phyloP scores from a whole-genome alignment of 2,113 vertebrate genomes.

The Nettapus auritus region DNA sequence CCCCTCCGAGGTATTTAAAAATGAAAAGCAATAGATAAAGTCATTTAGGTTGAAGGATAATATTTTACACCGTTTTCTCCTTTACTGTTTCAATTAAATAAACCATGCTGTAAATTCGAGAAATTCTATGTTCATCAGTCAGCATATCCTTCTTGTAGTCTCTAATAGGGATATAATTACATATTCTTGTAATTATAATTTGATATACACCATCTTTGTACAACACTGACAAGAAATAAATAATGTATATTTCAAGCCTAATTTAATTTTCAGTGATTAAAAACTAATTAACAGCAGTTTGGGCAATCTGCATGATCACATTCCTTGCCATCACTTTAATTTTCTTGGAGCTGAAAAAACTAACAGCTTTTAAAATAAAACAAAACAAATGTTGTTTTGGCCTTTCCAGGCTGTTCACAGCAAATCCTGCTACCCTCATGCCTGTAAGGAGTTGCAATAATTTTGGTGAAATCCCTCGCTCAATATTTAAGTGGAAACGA shows the following conservation, averaged over 20 bases:
- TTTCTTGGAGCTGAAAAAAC: slow-evolving; percentile 57
- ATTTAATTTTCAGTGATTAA: slow-evolving; percentile 61
- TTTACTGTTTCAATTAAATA: background rate
- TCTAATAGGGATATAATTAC: background rate
- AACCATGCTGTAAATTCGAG: background rate
- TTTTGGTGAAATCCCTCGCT: background rate
- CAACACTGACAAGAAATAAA: slow-evolving; percentile 17
- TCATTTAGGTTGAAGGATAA: background rate
- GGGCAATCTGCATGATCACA: slow-evolving; percentile 45
- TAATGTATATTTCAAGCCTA: slow-evolving; percentile 41
- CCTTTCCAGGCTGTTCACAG: background rate
- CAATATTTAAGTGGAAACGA: background rate
- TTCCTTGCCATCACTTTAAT: slow-evolving; percentile 53
- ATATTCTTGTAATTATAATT: slow-evolving; percentile 10
- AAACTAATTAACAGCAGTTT: slow-evolving; percentile 60
- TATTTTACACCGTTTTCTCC: background rate
- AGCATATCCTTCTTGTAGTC: background rate
- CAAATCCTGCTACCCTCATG: background rate
- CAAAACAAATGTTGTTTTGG: slow-evolving; percentile 64
- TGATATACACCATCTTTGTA: background rate
- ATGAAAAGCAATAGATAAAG: background rate
- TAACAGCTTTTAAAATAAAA: slow-evolving; percentile 56
- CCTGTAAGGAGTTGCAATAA: background rate
- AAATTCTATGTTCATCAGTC: background rate
- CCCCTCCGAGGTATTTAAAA: background rate